These are phyloP conservation scores for Cyphomyrus discorhynchus DNA, from an alignment of 2,113 vertebrate species.

Conservation along the genomic window DNA sequence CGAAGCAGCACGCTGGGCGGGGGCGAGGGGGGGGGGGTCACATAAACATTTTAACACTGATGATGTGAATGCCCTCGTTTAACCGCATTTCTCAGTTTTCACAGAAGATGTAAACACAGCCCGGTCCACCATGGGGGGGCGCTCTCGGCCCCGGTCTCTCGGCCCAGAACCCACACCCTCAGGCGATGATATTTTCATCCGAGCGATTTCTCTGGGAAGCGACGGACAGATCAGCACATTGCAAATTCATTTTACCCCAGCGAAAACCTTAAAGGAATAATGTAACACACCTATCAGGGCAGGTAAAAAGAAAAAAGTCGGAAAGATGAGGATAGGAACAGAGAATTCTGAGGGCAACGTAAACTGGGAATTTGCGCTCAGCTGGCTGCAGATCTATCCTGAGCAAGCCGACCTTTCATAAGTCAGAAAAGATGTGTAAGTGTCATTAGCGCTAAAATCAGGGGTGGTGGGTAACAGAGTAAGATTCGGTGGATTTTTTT, in stretches of 20 bases:
- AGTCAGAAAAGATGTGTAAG: neutral
- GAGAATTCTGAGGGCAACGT: neutral
- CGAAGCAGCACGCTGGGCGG: neutral
- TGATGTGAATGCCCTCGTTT: conserved; percentile 14
- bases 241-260: conserved; percentile 7
- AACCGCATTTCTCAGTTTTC: neutral
- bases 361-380: neutral
- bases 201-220: neutral
- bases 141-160: neutral
- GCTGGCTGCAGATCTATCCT: neutral
- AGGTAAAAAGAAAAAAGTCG: neutral
- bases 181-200: conserved; percentile 5
- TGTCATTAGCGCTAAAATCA: neutral
- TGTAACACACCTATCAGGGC: neutral
- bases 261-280: conserved; percentile 15
- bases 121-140: neutral
- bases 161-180: neutral
- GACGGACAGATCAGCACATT: neutral
- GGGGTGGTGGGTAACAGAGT: neutral
- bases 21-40: neutral
- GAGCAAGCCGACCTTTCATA: neutral
- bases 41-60: conserved; percentile 22
- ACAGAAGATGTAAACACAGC: conserved; percentile 9
- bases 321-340: neutral
- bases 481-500: neutral